These are phyloP conservation scores for Chondrilla cf. caribensis DNA, from an alignment of 37 sponge, comb jelly and placozoan genomes.

Conservation along the genomic window DNA sequence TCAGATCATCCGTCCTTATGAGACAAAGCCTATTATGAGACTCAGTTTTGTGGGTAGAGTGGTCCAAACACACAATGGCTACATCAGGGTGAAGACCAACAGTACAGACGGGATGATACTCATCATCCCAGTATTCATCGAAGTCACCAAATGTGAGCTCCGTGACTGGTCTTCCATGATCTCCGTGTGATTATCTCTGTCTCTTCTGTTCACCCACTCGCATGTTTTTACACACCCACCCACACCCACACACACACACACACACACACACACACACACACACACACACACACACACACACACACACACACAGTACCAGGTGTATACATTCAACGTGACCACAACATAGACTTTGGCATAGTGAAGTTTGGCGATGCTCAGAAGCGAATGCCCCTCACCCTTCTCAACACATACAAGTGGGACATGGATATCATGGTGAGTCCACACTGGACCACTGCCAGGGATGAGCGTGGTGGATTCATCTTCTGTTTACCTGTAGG, in stretches of 20 bases:
- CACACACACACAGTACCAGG: neutral
- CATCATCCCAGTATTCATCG: conserved; percentile 84
- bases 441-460: too few relatives aligned
- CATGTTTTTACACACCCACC: neutral
- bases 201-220: neutral
- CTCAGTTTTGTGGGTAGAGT: conserved; percentile 60
- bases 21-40: conserved; percentile 75
- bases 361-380: neutral
- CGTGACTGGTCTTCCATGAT: neutral
- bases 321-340: conserved; percentile 1
- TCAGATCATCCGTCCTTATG: conserved; percentile 78
- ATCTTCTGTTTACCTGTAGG: too few relatives aligned
- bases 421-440: conserved; percentile 14
- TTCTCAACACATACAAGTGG: conserved; percentile 5
- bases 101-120: conserved; percentile 25
- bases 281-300: too few relatives aligned
- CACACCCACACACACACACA: neutral
- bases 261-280: neutral
- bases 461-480: too few relatives aligned
- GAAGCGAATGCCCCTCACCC: conserved; percentile 7
- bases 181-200: neutral
- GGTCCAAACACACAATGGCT: conserved; percentile 68
- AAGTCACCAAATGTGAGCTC: conserved; percentile 48
- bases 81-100: conserved; percentile 74
- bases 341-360: conserved; percentile 21